phyloP scores from a whole-genome alignment of 2,113 vertebrate species.

The Amazona guildingii region DNA sequence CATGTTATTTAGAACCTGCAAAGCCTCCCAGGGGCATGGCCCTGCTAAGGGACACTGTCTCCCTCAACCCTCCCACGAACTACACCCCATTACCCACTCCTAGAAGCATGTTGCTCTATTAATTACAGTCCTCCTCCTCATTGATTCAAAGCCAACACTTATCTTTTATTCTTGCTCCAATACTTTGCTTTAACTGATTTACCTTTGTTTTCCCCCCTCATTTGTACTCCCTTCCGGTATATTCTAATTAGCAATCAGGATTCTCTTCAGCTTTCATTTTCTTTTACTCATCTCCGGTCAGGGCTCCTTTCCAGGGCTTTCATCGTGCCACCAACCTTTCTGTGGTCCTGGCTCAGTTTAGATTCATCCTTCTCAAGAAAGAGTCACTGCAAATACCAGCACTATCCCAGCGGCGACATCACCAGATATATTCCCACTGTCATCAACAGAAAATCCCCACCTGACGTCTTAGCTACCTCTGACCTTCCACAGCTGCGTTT shows the following conservation, averaged over 20 bases:
- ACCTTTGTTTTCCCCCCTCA: rapidly evolving
- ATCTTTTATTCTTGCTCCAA: neutral
- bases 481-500: neutral
- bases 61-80: neutral
- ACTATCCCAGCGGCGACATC: neutral
- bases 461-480: neutral
- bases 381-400: neutral
- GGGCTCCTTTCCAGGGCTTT: neutral
- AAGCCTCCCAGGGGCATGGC: neutral
- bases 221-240: neutral
- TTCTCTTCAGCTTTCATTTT: neutral
- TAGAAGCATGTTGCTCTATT: neutral
- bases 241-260: neutral
- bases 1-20: neutral
- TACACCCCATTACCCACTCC: neutral
- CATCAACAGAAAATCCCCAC: neutral
- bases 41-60: neutral
- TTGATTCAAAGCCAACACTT: neutral
- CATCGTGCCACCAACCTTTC: neutral
- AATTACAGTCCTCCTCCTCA: neutral
- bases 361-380: neutral
- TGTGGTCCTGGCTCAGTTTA: neutral
- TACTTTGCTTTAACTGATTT: neutral
- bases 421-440: neutral
- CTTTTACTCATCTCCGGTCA: neutral